phyloP scores from a whole-genome alignment of 1,140 invertebrate genomes.

The Lordiphosa stackelbergi region DNA sequence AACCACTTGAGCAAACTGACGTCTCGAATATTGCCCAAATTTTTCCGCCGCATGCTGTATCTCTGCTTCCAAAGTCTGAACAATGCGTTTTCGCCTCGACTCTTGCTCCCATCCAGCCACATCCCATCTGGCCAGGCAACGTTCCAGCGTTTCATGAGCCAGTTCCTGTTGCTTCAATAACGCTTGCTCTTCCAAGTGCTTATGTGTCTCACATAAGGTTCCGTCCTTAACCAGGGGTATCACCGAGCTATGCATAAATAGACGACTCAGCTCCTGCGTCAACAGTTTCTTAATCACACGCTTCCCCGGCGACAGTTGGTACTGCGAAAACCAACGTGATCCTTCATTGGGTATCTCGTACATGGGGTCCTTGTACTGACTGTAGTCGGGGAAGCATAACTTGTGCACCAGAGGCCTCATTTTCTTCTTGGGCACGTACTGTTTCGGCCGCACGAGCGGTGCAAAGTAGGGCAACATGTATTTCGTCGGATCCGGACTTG shows the following conservation, averaged over 20 bases:
- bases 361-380: background rate
- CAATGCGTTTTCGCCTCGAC: slow-evolving; percentile 4
- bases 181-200: background rate
- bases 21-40: background rate
- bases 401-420: background rate
- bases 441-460: slow-evolving; percentile 20
- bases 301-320: slow-evolving; percentile 22
- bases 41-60: slow-evolving; percentile 18
- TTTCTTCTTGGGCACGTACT: background rate
- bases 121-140: slow-evolving; percentile 10
- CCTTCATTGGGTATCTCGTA: slow-evolving; percentile 21
- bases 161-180: slow-evolving; percentile 1
- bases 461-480: slow-evolving; percentile 21
- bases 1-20: background rate
- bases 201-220: slow-evolving; percentile 16
- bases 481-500: background rate
- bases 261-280: slow-evolving; percentile 6
- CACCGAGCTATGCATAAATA: background rate
- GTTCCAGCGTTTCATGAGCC: background rate
- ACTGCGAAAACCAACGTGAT: slow-evolving; percentile 28
- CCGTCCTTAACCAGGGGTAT: background rate
- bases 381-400: slow-evolving; percentile 16
- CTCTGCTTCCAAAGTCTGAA: slow-evolving; percentile 34
- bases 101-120: background rate
- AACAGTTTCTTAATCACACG: slow-evolving; percentile 21